These are phyloP conservation scores for Sebastes oblongus DNA, from an alignment of 2,797 vertebrate species.

Conservation along the genomic window DNA sequence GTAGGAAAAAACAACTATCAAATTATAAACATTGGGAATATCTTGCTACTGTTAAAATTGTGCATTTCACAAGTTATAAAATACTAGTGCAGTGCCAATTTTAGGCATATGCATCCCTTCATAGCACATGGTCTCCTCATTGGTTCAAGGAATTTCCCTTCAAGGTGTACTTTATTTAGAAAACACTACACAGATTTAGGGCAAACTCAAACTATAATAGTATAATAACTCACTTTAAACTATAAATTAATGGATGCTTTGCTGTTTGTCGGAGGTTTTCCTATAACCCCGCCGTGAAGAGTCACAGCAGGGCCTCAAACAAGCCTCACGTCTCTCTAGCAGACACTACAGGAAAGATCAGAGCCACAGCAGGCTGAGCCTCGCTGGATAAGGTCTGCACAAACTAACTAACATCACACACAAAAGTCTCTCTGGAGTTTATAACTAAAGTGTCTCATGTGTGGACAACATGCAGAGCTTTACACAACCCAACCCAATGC, in stretches of 20 bases:
- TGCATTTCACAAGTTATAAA: neutral
- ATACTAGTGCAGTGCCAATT: neutral
- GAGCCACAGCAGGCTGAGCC: slow-evolving; percentile 73
- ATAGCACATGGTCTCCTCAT: neutral
- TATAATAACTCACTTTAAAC: neutral
- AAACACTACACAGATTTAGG: neutral
- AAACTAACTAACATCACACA: neutral
- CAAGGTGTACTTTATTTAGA: neutral
- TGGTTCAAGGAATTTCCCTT: too few species aligned
- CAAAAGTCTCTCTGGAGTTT: accelerated
- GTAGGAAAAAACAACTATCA: too few species aligned
- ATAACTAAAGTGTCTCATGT: neutral
- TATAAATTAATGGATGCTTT: too few species aligned
- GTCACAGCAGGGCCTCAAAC: slow-evolving; percentile 87
- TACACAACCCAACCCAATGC: neutral
- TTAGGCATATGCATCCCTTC: neutral
- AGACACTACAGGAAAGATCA: slow-evolving; percentile 83
- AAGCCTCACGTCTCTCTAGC: slow-evolving; percentile 80
- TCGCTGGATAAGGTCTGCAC: slow-evolving; percentile 73
- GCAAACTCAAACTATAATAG: accelerated
- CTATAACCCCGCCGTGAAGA: slow-evolving; percentile 79
- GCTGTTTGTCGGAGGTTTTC: slow-evolving; percentile 75
- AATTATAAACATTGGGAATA: neutral
- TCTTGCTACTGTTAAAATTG: neutral
- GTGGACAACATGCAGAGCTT: too few species aligned